Evolutionary conservation across 2,797 vertebrate species (phyloP).

Genomic region (Cuniculus paca): DNA sequence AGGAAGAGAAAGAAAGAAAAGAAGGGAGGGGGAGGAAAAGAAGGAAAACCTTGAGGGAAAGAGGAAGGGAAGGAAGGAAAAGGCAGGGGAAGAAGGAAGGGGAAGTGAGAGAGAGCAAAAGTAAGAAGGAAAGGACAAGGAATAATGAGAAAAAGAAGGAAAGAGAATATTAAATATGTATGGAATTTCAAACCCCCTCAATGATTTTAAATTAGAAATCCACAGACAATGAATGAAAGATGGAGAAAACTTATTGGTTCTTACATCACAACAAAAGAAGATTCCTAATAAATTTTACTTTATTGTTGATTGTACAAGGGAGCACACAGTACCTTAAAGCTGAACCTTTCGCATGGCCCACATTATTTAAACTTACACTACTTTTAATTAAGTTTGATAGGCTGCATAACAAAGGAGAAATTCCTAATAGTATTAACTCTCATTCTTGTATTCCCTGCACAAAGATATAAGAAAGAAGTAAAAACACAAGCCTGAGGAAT

Average conservation of each 20-base stretch:
- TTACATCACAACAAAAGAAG: neutral
- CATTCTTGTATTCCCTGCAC: conserved; percentile 81
- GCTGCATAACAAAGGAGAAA: conserved; percentile 71
- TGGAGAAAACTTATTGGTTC: neutral
- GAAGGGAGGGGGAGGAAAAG: no score
- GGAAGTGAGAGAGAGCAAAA: neutral
- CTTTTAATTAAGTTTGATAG: conserved; percentile 81
- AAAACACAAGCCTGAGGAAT: conserved; percentile 47
- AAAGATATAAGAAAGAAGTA: conserved; percentile 54
- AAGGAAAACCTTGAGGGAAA: no score
- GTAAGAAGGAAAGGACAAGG: neutral
- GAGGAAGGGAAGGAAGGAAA: no score
- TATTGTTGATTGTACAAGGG: conserved; percentile 31
- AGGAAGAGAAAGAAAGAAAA: neutral
- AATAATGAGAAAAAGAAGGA: neutral
- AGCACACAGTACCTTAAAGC: neutral
- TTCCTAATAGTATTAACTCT: conserved; percentile 76
- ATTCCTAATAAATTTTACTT: neutral
- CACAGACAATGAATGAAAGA: neutral
- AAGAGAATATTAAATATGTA: neutral
- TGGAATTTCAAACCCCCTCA: neutral
- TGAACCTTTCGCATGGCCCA: conserved; percentile 64
- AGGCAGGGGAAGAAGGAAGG: no score
- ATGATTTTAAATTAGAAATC: neutral
- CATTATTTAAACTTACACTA: conserved; percentile 50